Evolutionary conservation across 2,888 invertebrate genomes (phyloP), one percentile per base, ranked within the genome.

Genomic region (Rotaria socialis): DNA sequence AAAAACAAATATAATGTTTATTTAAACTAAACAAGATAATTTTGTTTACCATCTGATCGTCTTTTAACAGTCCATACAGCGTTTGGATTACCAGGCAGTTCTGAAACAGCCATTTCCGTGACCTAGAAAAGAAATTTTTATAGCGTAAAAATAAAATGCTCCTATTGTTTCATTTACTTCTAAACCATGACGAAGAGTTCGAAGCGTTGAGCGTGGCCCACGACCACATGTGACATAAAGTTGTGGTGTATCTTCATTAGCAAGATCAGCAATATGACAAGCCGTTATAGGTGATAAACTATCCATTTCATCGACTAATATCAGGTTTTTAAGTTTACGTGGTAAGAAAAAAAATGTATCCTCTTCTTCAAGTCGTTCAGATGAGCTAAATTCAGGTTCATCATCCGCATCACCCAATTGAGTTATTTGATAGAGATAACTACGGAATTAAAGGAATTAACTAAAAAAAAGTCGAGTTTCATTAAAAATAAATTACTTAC

Each of bases 311-410:
- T 99, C 99, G 14, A 99, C 97, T 89, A 96, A 92, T 0, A 98
- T 96, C 67, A 99, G 93, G 93, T 99, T 99, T 90, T 96, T 94
- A 2, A 99, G 92, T 0, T 95, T 94, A 89, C 98, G 93, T 1
- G 98, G 97, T 0, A 96, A 96, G 92, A 98, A 99, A 93, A 98
- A 98, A 92, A 98, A 99, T 0, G 97, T 98, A 90, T 99, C 98
- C 14, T 97, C 98, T 91, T 99, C 98, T 91, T 98, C 98, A 84
- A 98, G 91, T 0, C 97, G 97, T 95, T 97, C 97, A 1, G 96
- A 96, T 27, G 97, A 97, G 91, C 96, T 97, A 91, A 99, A 99
- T 90, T 98, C 97, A 0, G 97, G 95, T 90, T 99, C 98, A 91
- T 97, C 98, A 91, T 99, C 98, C 90, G 98, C 97, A 92, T 99